Percentiles rank a stretch among this genome's conserved stretches.
phyloP scores from a whole-genome alignment of 2,888 invertebrate genomes.

The Leptogaster cylindrica region DNA sequence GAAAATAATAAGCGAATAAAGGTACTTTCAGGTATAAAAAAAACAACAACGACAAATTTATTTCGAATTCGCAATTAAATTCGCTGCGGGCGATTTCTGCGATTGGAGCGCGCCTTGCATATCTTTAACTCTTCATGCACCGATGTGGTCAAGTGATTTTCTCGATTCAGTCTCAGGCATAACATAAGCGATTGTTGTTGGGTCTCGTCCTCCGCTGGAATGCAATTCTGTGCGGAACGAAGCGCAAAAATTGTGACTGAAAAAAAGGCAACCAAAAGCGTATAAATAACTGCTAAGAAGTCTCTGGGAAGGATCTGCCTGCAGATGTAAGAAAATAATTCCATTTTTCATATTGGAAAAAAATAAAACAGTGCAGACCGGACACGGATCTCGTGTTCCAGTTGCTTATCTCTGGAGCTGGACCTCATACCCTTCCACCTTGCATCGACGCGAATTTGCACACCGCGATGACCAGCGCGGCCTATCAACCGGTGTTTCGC shows the following conservation, averaged over 20 bases:
- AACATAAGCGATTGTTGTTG: slow-evolving; percentile 4
- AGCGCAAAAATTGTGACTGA: slow-evolving; percentile 6
- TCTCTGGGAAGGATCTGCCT: not conserved
- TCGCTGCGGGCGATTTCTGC: slow-evolving; percentile 56
- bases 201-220: slow-evolving; percentile 19
- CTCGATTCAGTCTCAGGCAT: slow-evolving; percentile 2
- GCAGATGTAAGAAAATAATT: slow-evolving; percentile 26
- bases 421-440: not conserved
- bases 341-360: slow-evolving; percentile 31
- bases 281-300: slow-evolving; percentile 34
- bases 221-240: slow-evolving; percentile 29
- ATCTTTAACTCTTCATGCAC: slow-evolving; percentile 18
- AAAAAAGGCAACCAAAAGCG: slow-evolving; percentile 12
- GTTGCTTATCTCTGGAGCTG: not conserved
- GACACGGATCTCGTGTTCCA: slow-evolving; percentile 27
- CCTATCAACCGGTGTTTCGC: slow-evolving; percentile 26
- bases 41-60: slow-evolving; percentile 54
- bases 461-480: slow-evolving; percentile 11
- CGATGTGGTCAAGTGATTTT: slow-evolving; percentile 33
- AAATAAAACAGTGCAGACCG: slow-evolving; percentile 7
- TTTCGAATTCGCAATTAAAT: slow-evolving; percentile 57
- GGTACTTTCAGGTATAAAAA: not conserved
- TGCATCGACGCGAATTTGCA: slow-evolving; percentile 14
- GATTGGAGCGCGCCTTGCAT: slow-evolving; percentile 27
- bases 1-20: slow-evolving; percentile 43